Conservation (phyloP, 2,888 invertebrate genomes). For the Oasisia sp. region DNA sequence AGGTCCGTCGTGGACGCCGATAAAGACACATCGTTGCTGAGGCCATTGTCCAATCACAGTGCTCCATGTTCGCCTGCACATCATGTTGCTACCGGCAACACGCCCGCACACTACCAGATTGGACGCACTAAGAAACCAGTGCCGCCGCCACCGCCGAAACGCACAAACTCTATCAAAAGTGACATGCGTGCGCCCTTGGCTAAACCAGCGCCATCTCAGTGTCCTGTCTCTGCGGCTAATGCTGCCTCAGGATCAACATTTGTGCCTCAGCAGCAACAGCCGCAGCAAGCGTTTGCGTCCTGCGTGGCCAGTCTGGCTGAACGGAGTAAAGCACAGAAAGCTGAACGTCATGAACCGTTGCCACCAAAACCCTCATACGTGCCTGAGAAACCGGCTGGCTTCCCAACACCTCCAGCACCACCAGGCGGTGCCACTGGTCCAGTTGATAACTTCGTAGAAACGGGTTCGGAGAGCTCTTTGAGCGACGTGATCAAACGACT, state of each 20-base stretch:
- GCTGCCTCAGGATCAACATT: slow-evolving; percentile 17
- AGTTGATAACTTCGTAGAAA: background rate
- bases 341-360: slow-evolving; percentile 40
- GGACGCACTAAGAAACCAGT: slow-evolving; percentile 53
- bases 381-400: background rate
- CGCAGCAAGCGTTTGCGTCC: slow-evolving; percentile 63
- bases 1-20: slow-evolving; percentile 26
- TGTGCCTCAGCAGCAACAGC: slow-evolving; percentile 34
- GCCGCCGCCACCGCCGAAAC: slow-evolving; percentile 68
- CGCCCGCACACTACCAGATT: background rate
- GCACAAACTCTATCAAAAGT: slow-evolving; percentile 65
- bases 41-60: slow-evolving; percentile 38
- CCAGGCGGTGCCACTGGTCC: background rate
- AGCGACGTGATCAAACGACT: background rate
- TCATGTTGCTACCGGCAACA: slow-evolving; percentile 22
- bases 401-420: background rate
- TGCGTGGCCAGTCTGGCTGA: slow-evolving; percentile 61
- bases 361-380: background rate
- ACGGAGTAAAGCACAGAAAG: slow-evolving; percentile 44
- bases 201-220: background rate
- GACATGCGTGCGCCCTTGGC: background rate
- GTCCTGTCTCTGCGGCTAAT: background rate
- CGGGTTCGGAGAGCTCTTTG: background rate
- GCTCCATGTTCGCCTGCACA: slow-evolving; percentile 31
- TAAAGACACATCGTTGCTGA: background rate